Base-by-base conservation (phyloP, 1,140 invertebrate genomes). In the Pollicipes pollicipes region DNA sequence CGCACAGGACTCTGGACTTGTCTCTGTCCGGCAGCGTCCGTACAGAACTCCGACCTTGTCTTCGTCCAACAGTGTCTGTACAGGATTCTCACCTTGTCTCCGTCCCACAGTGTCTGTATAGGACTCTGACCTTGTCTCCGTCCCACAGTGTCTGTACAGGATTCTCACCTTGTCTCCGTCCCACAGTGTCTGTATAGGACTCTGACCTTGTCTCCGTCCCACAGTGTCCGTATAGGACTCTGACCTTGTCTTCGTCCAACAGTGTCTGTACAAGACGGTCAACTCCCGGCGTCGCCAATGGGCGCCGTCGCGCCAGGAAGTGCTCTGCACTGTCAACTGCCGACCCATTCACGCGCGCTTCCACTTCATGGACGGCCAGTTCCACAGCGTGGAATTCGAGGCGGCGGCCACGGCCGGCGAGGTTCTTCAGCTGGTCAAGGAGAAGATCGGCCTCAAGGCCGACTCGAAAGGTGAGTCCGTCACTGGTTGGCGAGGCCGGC, bases 381-480 rank as follows among this genome's bases (percentile, higher is more conserved):
- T 94, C 78, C 91, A 96, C 77, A 90, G 92, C 0, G 87, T 97
- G 3, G 93, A 96, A 80, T 97, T 97, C 82, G 91, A 96, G 80
- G 91, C 93, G 0, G 93, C 92, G 30, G 90, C 93, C 24, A 94
- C 92, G 0, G 90, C 93, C n/a, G 85, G 85, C 74, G 93, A 97
- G 76, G 87, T 96, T 1, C 87, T 95, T 76, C 87, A 90, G 77
- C 87, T 92, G 74, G 88, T 97, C n/a, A 87, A 92, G 74, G 86
- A 87, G 58, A 97, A 95, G 82, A 93, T 97, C 76, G 94, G 93
- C 13, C 85, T 98, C 21, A 86, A 87, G 73, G 87, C 90, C 69
- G 85, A 86, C 74, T 90, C 91, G 24, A 88, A 87, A 82, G 87
- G 85, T 85, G n/a, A n/a, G n/a, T n/a, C n/a, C n/a, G n/a, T n/a